Conservation (phyloP, 2,888 invertebrate genomes). For the Apamea epomidion region DNA sequence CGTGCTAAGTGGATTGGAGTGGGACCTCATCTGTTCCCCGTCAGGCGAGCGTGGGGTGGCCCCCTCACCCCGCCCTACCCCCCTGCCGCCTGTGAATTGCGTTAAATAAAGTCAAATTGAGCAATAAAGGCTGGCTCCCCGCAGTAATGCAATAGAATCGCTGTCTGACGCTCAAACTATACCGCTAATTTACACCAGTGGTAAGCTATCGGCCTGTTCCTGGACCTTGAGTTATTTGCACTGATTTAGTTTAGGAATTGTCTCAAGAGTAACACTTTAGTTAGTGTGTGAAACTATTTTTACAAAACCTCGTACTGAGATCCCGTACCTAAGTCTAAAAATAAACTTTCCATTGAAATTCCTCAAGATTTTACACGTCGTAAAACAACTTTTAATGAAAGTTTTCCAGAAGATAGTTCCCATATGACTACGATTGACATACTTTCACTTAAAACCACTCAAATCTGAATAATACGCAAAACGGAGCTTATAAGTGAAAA, state of each 20-base stretch:
- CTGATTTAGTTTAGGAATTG: slow-evolving; percentile 29
- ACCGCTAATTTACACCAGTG: slow-evolving; percentile 82
- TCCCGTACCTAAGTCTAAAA: background rate
- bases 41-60: slow-evolving; percentile 78
- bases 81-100: slow-evolving; percentile 78
- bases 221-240: slow-evolving; percentile 33
- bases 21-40: slow-evolving; percentile 89
- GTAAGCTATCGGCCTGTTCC: slow-evolving; percentile 61
- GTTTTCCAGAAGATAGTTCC: slow-evolving; percentile 10
- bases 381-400: background rate
- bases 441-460: slow-evolving; percentile 51
- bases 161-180: slow-evolving; percentile 78
- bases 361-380: background rate
- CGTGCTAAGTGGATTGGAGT: slow-evolving; percentile 89
- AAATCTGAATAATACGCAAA: slow-evolving; percentile 60
- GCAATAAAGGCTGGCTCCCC: slow-evolving; percentile 89
- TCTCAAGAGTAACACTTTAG: background rate
- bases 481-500: slow-evolving; percentile 78
- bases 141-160: slow-evolving; percentile 87
- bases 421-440: slow-evolving; percentile 39
- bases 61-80: slow-evolving; percentile 53
- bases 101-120: slow-evolving; percentile 91
- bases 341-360: background rate
- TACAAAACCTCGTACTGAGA: too few species aligned
- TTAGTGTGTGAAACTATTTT: background rate